Conservation (phyloP, 2,888 invertebrate genomes). For the Caenorhabditis wallacei region DNA sequence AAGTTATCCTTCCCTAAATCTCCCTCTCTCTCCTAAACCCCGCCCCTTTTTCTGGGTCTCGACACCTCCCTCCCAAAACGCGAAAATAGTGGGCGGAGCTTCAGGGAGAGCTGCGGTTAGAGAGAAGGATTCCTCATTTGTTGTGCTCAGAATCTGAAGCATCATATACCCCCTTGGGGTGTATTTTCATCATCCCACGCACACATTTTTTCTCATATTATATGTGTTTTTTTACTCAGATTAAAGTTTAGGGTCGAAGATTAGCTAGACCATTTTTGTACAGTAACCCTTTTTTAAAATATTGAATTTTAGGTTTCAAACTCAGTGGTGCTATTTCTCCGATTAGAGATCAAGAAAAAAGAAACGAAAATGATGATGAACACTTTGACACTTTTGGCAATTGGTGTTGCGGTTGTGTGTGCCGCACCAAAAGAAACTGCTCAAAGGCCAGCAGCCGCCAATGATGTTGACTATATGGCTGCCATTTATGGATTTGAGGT, state of each 20-base stretch:
- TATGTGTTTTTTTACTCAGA: too few relatives aligned
- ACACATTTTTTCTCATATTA: background rate
- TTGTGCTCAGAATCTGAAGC: conserved; percentile 3
- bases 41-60: background rate
- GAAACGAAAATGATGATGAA: conserved; percentile 16
- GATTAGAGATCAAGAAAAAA: background rate
- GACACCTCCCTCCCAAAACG: background rate
- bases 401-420: conserved; percentile 22
- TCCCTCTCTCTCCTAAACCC: background rate
- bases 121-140: conserved; percentile 15
- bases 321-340: conserved; percentile 37
- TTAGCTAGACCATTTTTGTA: too few relatives aligned
- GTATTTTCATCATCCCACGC: background rate
- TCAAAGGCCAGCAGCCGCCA: background rate
- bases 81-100: conserved; percentile 21
- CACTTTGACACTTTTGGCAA: conserved; percentile 26
- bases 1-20: background rate
- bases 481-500: conserved; percentile 48
- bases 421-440: conserved; percentile 33
- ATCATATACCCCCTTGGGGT: conserved; percentile 28
- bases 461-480: conserved; percentile 29
- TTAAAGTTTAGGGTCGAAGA: too few relatives aligned
- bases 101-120: background rate
- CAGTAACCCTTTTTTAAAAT: background rate
- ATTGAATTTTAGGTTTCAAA: conserved; percentile 5